These are phyloP conservation scores for Frieseomelitta varia DNA, from an alignment of 1,140 invertebrate genomes.

Conservation along the genomic window DNA sequence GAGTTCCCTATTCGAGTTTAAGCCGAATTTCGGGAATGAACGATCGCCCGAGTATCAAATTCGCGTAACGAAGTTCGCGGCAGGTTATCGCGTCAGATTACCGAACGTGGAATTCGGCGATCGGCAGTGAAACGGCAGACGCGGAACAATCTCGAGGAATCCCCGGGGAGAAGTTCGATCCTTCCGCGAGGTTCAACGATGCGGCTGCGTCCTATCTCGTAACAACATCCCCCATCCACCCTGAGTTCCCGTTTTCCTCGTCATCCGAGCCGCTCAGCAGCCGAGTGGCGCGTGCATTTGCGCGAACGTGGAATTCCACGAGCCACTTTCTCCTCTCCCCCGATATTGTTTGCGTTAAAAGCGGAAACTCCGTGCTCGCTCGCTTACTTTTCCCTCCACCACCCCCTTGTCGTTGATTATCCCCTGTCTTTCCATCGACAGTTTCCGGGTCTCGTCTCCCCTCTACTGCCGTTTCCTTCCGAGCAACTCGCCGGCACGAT, in stretches of 20 bases:
- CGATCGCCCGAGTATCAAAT: background rate
- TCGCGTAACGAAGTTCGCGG: background rate
- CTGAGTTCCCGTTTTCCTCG: background rate
- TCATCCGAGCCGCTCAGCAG: background rate
- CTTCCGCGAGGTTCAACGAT: constrained; percentile 7
- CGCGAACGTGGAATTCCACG: constrained; percentile 28
- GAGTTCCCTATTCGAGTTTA: background rate
- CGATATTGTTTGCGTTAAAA: constrained; percentile 24
- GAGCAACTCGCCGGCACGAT: background rate
- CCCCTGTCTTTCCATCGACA: background rate
- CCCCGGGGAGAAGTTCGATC: background rate
- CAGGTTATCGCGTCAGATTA: background rate
- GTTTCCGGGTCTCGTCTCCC: background rate
- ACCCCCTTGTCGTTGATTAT: constrained; percentile 11
- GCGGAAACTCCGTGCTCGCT: constrained; percentile 10
- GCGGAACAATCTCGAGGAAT: background rate
- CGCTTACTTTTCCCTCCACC: background rate
- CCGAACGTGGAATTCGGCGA: background rate
- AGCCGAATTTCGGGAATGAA: too few species aligned
- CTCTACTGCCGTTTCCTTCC: too few species aligned
- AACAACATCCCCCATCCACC: background rate
- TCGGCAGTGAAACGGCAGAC: background rate
- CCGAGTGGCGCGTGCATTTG: constrained; percentile 20
- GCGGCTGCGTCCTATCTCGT: constrained; percentile 11
- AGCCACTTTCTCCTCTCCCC: constrained; percentile 5